These are phyloP conservation scores for Eupithecia pulchellata DNA, from an alignment of 2,888 invertebrate species.

Conservation along the genomic window DNA sequence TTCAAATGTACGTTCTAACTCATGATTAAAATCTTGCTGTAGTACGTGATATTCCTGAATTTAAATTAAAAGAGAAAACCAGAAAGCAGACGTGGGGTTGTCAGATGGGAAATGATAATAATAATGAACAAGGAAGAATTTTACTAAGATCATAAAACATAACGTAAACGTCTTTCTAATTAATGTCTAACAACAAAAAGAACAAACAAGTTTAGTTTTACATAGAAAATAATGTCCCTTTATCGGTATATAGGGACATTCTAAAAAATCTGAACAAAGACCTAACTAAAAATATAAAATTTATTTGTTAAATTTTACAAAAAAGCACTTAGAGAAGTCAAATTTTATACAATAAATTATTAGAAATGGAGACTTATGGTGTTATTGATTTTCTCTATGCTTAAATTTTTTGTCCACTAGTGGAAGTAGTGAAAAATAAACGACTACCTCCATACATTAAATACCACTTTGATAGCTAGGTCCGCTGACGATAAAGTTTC, in stretches of 20 bases:
- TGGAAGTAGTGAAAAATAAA: too few relatives aligned
- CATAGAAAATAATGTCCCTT: background rate
- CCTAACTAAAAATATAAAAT: too few relatives aligned
- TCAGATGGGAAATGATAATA: constrained; percentile 1
- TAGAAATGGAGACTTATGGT: too few relatives aligned
- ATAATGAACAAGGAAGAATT: background rate
- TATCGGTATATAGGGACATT: background rate
- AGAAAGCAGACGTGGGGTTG: background rate
- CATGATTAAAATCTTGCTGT: background rate
- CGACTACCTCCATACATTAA: too few relatives aligned
- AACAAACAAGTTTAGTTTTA: background rate
- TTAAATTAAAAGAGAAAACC: background rate
- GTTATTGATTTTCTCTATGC: too few relatives aligned
- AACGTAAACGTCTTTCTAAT: background rate
- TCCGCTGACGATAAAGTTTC: too few relatives aligned
- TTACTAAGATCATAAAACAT: background rate
- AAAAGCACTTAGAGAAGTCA: too few relatives aligned
- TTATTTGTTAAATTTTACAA: too few relatives aligned
- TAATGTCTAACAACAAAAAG: background rate
- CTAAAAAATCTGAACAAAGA: too few relatives aligned
- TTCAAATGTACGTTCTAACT: background rate
- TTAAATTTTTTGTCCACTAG: too few relatives aligned
- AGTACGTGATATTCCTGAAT: constrained; percentile 1
- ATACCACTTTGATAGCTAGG: too few relatives aligned
- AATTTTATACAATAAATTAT: too few relatives aligned